Percentiles rank a stretch among this genome's conserved stretches.
These are phyloP conservation scores for Brachionus angularis DNA, from an alignment of 1,140 invertebrate genomes.

Conservation along the genomic window DNA sequence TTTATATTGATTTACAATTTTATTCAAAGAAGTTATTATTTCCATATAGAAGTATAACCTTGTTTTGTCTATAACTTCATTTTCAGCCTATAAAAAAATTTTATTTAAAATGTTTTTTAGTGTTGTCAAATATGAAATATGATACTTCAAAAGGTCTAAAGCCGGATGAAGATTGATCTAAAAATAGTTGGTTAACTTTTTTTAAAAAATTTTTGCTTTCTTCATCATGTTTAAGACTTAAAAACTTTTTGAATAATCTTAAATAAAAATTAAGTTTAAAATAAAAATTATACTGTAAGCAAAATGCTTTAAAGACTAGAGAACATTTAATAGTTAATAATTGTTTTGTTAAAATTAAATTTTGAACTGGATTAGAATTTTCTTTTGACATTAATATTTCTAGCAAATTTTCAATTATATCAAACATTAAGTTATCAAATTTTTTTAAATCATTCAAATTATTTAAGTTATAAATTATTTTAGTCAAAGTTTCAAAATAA, in stretches of 20 bases:
- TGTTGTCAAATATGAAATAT: no score
- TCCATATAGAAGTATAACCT: conserved; percentile 8
- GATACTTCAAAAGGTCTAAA: conserved; percentile 13
- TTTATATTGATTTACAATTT: background rate
- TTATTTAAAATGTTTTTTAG: background rate
- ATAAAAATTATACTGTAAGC: conserved; percentile 5
- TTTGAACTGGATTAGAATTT: background rate
- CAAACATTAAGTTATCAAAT: background rate
- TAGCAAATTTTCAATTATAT: conserved; percentile 2
- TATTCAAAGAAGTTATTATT: conserved; percentile 9
- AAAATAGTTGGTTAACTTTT: conserved; percentile 2
- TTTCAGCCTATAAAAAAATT: background rate
- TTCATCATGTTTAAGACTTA: background rate
- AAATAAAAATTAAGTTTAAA: no score
- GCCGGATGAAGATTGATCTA: background rate
- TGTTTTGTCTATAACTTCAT: conserved; percentile 2
- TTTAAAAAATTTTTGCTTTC: background rate
- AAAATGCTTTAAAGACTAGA: conserved; percentile 14
- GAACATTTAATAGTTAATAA: conserved; percentile 17
- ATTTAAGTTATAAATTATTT: conserved; percentile 10
- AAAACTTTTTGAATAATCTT: no score
- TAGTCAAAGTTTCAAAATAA: background rate
- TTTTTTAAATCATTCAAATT: conserved; percentile 1
- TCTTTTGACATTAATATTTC: background rate
- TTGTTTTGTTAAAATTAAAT: background rate